These are phyloP conservation scores for Eupithecia subfuscata DNA, from an alignment of 2,888 invertebrate genomes.

Conservation along the genomic window DNA sequence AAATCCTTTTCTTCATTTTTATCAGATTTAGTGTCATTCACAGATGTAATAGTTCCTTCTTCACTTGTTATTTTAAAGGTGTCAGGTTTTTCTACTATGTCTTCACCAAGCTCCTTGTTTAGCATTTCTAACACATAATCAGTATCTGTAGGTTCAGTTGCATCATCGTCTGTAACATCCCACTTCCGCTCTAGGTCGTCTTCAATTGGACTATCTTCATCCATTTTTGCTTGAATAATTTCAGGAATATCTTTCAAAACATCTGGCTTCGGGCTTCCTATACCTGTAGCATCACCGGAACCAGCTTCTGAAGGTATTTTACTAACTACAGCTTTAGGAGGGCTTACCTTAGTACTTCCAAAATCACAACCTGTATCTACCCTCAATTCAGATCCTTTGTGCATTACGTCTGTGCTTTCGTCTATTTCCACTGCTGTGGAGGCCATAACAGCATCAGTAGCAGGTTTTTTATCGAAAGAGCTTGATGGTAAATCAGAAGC, in stretches of 20 bases:
- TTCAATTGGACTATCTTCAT: conserved; percentile 12
- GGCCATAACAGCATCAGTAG: background rate
- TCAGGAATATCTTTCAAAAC: background rate
- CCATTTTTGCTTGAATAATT: conserved; percentile 6
- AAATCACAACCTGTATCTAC: background rate
- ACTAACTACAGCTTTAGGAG: background rate
- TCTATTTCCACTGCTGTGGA: background rate
- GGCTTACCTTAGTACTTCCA: background rate
- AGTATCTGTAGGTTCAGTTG: conserved; percentile 4
- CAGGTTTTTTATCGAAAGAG: background rate
- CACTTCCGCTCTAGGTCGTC: conserved; percentile 27
- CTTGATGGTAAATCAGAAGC: background rate
- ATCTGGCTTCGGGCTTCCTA: background rate
- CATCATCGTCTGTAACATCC: conserved; percentile 15
- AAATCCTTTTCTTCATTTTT: background rate
- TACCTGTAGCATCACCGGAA: background rate
- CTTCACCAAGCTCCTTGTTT: conserved; percentile 8
- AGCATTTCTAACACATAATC: conserved; percentile 11
- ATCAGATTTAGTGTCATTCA: background rate
- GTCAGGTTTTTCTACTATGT: background rate
- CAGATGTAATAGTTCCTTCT: background rate
- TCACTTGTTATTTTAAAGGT: background rate
- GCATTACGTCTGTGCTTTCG: background rate
- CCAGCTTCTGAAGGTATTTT: background rate
- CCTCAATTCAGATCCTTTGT: background rate